Evolutionary conservation across 2,797 vertebrate genomes (phyloP), one percentile per base, ranked within the genome.

Genomic region (Microtus obscurus): DNA sequence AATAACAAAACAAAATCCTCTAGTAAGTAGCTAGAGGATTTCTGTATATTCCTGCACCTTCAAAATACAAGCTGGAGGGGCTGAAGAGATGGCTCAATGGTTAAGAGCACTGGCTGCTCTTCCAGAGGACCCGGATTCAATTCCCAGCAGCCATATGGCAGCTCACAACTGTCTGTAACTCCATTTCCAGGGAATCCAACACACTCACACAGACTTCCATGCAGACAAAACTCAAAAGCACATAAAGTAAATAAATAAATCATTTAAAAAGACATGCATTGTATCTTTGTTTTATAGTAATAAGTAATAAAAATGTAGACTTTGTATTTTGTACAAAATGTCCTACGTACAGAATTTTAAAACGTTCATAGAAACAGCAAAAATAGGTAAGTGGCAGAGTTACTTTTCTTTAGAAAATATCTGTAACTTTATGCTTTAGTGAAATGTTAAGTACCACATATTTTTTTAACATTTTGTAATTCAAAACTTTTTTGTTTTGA

Each of bases 291-390:
- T 99, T 99, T 99, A 99, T 99, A 99, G 99, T 99, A 99, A 99
- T 99, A 99, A 99, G 99, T 99, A 99, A 99, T 99, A 99, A 99
- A 99, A 99, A 98, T 98, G 98, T 99, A 99, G 99, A 99, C 99
- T 99, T 99, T 98, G 98, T 99, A 99, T 99, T 99, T 99, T 99
- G 99, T 99, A 99, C 99, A 99, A 99, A 99, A 99, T 98, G 99
- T 99, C 99, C 98, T 99, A 99, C 99, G 99, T 99, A 99, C 99
- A 99, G 99, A 99, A 99, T 99, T 37, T 98, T 99, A 69, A 69
- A 67, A 99, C 98, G 98, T 99, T 99, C 98, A 98, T 99, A 99
- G 99, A 99, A 99, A 99, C 98, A 98, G 98, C 99, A 99, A 99
- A 98, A 98, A 98, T 99, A 99, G 98, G 98, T 98, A 99, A 99